phyloP scores from a whole-genome alignment of 2,888 invertebrate species.

The Desoria tigrina region DNA sequence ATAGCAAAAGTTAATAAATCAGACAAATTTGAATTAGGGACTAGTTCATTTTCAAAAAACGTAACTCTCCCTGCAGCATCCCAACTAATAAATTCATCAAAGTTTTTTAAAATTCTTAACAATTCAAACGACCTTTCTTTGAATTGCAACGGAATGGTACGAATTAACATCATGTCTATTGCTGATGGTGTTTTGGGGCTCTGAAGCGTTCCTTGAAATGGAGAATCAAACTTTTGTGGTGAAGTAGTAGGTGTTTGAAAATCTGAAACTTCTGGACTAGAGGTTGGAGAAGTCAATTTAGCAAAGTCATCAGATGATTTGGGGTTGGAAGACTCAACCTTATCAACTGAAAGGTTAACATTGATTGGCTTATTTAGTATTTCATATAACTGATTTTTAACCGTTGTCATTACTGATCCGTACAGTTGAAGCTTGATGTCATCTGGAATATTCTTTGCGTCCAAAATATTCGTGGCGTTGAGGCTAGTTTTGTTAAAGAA shows the following conservation, averaged over 20 bases:
- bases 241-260: conserved; percentile 15
- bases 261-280: not conserved
- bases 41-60: conserved; percentile 20
- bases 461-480: not conserved
- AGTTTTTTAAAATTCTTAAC: conserved; percentile 15
- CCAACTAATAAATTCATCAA: conserved; percentile 27
- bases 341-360: not conserved
- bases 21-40: not conserved
- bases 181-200: not conserved
- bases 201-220: not conserved
- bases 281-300: not conserved
- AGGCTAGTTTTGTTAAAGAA: not conserved
- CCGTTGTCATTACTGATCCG: conserved; percentile 15
- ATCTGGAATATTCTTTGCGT: conserved; percentile 23
- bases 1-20: not conserved
- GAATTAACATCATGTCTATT: not conserved
- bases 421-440: conserved; percentile 38
- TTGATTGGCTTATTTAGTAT: not conserved
- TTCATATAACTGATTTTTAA: conserved; percentile 13
- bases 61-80: conserved; percentile 19
- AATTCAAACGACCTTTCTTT: conserved; percentile 6
- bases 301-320: conserved; percentile 13
- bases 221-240: not conserved
- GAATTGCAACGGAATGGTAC: conserved; percentile 15
- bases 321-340: not conserved